Evolutionary conservation across 2,888 invertebrate genomes (phyloP), one percentile per base, ranked within the genome.

Genomic region (Tiphia femorata): DNA sequence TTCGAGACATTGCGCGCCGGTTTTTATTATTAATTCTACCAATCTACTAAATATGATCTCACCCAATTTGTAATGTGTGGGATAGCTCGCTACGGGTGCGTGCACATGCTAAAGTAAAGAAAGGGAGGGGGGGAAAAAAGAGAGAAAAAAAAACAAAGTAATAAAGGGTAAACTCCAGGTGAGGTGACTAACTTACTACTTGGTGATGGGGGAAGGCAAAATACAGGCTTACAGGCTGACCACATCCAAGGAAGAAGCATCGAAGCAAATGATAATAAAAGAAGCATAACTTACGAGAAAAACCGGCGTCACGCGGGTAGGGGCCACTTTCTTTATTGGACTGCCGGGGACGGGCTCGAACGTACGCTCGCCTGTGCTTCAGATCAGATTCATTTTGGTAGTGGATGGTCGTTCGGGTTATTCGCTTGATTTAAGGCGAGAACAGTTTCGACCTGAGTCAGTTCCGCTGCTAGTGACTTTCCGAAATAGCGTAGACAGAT

Each of bases 241-340:
- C 76, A 76, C 72, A 79, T 78, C 75, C 78, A 79, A 76, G 75
- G 70, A 47, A 79, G 72, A 79, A 80, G 78, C 83, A 73, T 80
- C 77, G 80, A 83, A 84, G 83, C 83, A 84, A 83, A 84, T 84
- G 77, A 84, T 83, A 84, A 81, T 82, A 82, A 80, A 84, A 83
- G 79, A 83, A 83, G 83, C 83, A 83, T 79, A 83, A 84, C 84
- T 83, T 84, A 84, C 84, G 82, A 83, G 80, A 81, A 72, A 73
- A 76, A 80, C 78, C 76, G 77, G 78, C 79, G 81, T 77, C 73
- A 81, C 80, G 80, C 82, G 83, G 44, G 25, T 33, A 64, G 74
- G 72, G 69, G 65, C 70, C 70, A 68, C 49, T 72, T 75, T 78
- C 67, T 65, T 74, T 68, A 69, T 76, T 72, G 71, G 72, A 69